These are phyloP conservation scores for Pseudotriccus pelzelni DNA, from an alignment of 2,797 vertebrate species.

Conservation along the genomic window DNA sequence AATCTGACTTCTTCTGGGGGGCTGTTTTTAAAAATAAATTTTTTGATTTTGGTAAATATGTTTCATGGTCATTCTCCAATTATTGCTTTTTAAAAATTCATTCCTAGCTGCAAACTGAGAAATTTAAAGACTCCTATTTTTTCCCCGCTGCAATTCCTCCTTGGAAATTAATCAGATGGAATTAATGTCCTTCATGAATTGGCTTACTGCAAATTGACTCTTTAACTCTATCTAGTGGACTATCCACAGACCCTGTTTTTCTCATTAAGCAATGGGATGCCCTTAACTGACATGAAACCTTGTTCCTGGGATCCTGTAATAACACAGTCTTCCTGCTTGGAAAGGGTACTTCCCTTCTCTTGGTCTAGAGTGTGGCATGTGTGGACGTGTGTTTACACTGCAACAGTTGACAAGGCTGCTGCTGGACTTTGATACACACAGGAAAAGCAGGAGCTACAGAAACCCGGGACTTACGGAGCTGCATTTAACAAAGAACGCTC, in stretches of 20 bases:
- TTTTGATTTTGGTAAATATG: background rate
- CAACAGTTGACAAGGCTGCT: background rate
- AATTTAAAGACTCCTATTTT: background rate
- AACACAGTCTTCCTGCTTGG: background rate
- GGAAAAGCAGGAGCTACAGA: background rate
- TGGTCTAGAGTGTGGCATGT: background rate
- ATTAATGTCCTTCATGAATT: background rate
- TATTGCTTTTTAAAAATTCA: background rate
- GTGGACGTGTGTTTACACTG: background rate
- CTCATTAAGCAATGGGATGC: background rate
- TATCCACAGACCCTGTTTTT: background rate
- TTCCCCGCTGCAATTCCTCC: background rate
- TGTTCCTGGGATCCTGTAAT: background rate
- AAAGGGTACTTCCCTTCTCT: background rate
- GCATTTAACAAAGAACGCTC: background rate
- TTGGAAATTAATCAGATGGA: constrained; percentile 20
- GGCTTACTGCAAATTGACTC: background rate
- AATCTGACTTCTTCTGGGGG: background rate
- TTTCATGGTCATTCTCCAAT: background rate
- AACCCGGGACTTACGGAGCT: background rate
- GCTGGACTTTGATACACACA: background rate
- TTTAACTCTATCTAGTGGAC: background rate
- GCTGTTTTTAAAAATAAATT: background rate
- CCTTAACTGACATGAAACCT: background rate
- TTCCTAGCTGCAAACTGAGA: background rate